Percentiles rank a stretch among this genome's conserved stretches.
These are phyloP conservation scores for Vireo griseus DNA, from an alignment of 2,797 vertebrate genomes.

Conservation along the genomic window DNA sequence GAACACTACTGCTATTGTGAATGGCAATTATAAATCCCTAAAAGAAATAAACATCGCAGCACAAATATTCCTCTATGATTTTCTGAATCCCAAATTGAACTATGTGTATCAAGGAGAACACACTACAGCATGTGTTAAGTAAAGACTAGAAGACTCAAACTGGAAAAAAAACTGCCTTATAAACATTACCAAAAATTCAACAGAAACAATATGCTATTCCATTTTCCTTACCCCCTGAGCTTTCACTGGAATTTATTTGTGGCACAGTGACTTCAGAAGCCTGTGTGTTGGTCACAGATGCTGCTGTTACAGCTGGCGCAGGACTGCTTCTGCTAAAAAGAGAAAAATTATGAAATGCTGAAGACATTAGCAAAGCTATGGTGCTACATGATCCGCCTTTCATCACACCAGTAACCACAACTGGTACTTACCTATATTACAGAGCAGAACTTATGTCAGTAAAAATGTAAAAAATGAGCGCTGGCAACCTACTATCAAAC, in stretches of 20 bases:
- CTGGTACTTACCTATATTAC: background rate
- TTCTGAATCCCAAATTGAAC: background rate
- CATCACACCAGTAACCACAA: background rate
- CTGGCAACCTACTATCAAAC: background rate
- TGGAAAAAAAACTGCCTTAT: background rate
- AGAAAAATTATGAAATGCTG: background rate
- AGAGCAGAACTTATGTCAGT: background rate
- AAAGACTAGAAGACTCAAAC: background rate
- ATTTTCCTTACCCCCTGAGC: slow-evolving; percentile 78
- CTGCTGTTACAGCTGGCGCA: slow-evolving; percentile 78
- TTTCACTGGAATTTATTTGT: slow-evolving; percentile 79
- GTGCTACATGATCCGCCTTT: background rate
- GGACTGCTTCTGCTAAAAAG: slow-evolving; percentile 78
- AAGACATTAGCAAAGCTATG: background rate
- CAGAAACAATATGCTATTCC: background rate
- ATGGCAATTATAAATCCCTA: background rate
- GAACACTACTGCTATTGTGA: background rate
- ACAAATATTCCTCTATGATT: background rate
- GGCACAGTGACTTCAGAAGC: slow-evolving; percentile 77
- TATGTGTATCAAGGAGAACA: background rate
- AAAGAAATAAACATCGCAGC: background rate
- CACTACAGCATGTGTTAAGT: background rate
- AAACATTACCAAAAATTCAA: background rate
- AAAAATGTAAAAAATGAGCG: background rate
- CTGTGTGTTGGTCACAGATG: slow-evolving; percentile 77